Base-by-base conservation (phyloP, 2,888 invertebrate species). In the Anthrax anthrax region DNA sequence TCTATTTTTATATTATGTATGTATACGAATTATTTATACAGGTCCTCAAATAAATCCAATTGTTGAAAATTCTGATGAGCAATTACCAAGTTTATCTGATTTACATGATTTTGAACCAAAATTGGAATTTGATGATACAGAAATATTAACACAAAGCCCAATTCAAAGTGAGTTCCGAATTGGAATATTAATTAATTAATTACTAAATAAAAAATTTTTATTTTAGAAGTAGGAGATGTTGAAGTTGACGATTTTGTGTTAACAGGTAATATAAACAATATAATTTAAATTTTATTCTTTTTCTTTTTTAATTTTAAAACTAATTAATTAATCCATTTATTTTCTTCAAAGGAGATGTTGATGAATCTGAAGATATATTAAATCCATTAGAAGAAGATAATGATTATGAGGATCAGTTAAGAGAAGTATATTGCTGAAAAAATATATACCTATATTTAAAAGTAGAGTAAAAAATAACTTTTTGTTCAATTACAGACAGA, bases 121-220 rank as follows among this genome's bases (percentile, higher is more conserved):
- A 70, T 73, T 95, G 63, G 94, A 95, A 68, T 95, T 95, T 72
- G 95, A 96, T 72, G 95, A 95, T 68, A 86, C 90, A 14, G 95
- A 95, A 71, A 69, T 90, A 48, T 78, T 78, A 58, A 77, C 82
- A 58, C 72, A 79, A 47, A 72, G 80, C 43, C 72, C 77, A 47
- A 76, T 79, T 55, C 74, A 81, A 64, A 81, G 86, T 84, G 74
- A 75, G 71, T 55, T 60, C 71, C 88, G 23, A 23, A 23, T 6
- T 23, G n/a, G n/a, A n/a, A n/a, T n/a, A n/a, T n/a, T n/a, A n/a
- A n/a, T n/a, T n/a, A n/a, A n/a, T n/a, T n/a, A n/a, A n/a, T n/a
- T n/a, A n/a, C n/a, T n/a, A n/a, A n/a, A n/a, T n/a, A n/a, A n/a
- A n/a, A n/a, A n/a, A n/a, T 45, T 39, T 48, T 40, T 60, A 47